Evolutionary conservation across 2,797 vertebrate species (phyloP), one percentile per base, ranked within the genome.

Genomic region (Ciconia nigra): DNA sequence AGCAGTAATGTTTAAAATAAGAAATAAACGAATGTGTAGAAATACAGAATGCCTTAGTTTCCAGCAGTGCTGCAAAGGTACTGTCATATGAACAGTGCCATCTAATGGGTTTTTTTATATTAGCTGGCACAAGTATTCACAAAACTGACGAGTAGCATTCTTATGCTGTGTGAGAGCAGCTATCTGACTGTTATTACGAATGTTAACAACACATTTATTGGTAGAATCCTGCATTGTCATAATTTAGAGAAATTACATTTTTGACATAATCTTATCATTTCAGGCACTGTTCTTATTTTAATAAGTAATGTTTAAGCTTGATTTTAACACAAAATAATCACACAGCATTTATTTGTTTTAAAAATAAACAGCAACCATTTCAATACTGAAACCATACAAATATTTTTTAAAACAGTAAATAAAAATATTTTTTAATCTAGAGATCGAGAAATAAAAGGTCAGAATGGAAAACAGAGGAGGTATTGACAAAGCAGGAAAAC

Each of bases 21-120:
- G 82, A 83, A 95, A 88, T 37, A 95, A 93, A 92, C 0, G 21
- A 71, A 72, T 86, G 8, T 35, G 41, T 51, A 88, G 69, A 78
- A 73, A 65, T 52, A 26, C 42, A 70, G 20, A 58, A 67, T 39
- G 46, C 24, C 39, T 39, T 47, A 13, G 66, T 77, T 20, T 24
- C 46, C 83, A 83, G 79, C 47, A 37, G 49, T 0, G 10, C 3
- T n/a, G 61, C 28, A 74, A 90, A 90, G 35, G 6, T 26, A 76
- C 46, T 76, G 24, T 46, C 22, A 26, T 83, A 95, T 87, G 83
- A 96, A 97, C 79, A 98, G 93, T 97, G 97, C 97, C 98, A 98
- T 96, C 97, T 98, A 97, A 90, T 31, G 98, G 18, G 5, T 33
- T 58, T 15, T 21, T 69, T 73, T 54, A 61, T 72, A 82, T 55